Conservation (phyloP, 2,113 vertebrate species). For the Prunella himalayana region DNA sequence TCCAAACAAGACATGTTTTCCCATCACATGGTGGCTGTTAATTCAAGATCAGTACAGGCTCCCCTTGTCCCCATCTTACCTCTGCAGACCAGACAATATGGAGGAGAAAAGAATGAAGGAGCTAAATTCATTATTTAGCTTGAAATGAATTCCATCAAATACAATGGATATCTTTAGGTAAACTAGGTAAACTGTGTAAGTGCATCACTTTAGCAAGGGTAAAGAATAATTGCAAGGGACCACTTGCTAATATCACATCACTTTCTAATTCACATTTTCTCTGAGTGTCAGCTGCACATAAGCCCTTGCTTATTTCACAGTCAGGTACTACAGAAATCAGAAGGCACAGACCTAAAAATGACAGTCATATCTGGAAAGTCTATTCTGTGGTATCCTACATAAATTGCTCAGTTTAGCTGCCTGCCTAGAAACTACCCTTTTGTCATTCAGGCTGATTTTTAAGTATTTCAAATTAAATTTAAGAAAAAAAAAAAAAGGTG, state of each 20-base stretch:
- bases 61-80: background rate
- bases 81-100: background rate
- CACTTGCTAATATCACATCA: background rate
- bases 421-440: background rate
- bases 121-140: background rate
- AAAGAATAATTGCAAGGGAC: slow-evolving; percentile 30
- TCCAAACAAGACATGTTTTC: background rate
- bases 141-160: background rate
- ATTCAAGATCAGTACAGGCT: background rate
- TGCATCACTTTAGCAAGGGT: background rate
- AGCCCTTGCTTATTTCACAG: background rate
- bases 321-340: background rate
- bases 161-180: background rate
- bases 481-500: background rate
- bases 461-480: background rate
- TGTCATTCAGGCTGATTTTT: background rate
- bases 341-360: background rate
- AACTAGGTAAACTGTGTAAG: background rate
- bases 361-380: background rate
- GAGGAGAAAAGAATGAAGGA: background rate
- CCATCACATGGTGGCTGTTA: background rate
- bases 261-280: background rate
- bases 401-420: background rate
- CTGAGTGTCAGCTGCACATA: background rate
- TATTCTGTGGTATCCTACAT: background rate